Percentiles rank a stretch among this genome's conserved stretches.
Evolutionary conservation across 2,113 vertebrate genomes (phyloP).

Genomic region (Bungarus multicinctus): DNA sequence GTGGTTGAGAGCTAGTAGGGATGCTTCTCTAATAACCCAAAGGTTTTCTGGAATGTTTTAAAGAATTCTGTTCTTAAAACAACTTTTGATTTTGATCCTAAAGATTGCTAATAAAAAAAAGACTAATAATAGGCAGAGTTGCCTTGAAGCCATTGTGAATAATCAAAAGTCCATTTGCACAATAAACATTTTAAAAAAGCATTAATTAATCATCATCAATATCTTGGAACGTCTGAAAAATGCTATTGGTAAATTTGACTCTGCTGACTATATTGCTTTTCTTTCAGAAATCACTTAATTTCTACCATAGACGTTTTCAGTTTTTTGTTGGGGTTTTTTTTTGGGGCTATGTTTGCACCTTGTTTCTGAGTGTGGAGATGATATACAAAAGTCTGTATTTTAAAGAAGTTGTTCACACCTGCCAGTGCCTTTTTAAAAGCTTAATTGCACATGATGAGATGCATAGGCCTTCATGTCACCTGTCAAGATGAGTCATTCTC

Average conservation of each 20-base stretch:
- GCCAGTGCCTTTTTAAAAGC: slow-evolving; percentile 49
- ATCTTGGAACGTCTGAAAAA: background rate
- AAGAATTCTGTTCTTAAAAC: background rate
- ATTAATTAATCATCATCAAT: background rate
- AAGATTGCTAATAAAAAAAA: background rate
- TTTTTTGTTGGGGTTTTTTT: slow-evolving; percentile 24
- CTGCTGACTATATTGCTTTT: slow-evolving; percentile 9
- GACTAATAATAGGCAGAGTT: background rate
- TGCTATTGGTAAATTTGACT: background rate
- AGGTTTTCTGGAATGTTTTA: background rate
- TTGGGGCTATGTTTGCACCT: background rate
- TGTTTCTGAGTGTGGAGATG: slow-evolving; percentile 37
- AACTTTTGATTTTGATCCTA: background rate
- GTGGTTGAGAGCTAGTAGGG: background rate
- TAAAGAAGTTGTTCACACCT: slow-evolving; percentile 62
- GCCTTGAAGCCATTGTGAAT: background rate
- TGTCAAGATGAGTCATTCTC: slow-evolving; percentile 66
- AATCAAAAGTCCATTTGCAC: background rate
- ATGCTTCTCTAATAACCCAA: background rate
- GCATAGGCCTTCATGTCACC: slow-evolving; percentile 59
- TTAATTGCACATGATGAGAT: slow-evolving; percentile 64
- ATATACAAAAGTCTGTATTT: slow-evolving; percentile 45
- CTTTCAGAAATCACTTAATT: slow-evolving; percentile 4
- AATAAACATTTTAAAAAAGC: background rate
- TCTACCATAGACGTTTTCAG: slow-evolving; percentile 17